Conservation (phyloP, 2,797 vertebrate genomes). For the Cichlasoma orientale region DNA sequence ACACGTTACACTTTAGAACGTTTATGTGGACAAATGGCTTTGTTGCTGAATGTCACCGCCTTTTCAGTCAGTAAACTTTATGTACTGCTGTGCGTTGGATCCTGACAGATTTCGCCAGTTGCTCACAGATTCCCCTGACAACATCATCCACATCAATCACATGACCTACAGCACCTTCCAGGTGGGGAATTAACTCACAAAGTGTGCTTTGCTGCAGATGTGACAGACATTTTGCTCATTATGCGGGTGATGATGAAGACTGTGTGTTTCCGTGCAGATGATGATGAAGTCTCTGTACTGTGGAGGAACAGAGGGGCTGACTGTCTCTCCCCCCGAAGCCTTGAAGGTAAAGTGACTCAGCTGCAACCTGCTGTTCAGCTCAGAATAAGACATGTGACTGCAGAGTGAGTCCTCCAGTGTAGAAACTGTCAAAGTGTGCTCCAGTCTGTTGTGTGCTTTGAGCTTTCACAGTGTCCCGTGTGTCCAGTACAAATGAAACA, state of each 20-base stretch:
- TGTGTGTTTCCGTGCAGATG: conserved; percentile 72
- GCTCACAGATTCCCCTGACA: conserved; percentile 79
- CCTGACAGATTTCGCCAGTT: conserved; percentile 86
- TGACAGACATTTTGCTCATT: accelerated
- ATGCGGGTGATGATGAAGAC: background rate
- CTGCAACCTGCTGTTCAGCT: background rate
- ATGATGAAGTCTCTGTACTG: conserved; percentile 95
- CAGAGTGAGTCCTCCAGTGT: background rate
- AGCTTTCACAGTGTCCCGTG: too few species aligned
- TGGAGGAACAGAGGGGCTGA: conserved; percentile 87
- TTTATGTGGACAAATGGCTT: background rate
- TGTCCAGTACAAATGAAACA: too few species aligned
- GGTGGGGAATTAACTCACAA: conserved; percentile 64
- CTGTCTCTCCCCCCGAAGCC: conserved; percentile 83
- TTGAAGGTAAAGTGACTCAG: conserved; percentile 83
- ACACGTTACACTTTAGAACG: background rate
- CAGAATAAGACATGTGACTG: too few species aligned
- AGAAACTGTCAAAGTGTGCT: background rate
- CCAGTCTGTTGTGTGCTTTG: too few species aligned
- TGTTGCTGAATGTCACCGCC: background rate
- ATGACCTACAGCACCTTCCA: conserved; percentile 91
- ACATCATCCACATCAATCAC: conserved; percentile 88
- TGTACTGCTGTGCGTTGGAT: background rate
- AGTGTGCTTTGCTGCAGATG: background rate
- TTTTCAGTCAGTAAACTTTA: background rate